Conservation (phyloP, 2,113 vertebrate genomes). For the Diglossa brunneiventris region DNA sequence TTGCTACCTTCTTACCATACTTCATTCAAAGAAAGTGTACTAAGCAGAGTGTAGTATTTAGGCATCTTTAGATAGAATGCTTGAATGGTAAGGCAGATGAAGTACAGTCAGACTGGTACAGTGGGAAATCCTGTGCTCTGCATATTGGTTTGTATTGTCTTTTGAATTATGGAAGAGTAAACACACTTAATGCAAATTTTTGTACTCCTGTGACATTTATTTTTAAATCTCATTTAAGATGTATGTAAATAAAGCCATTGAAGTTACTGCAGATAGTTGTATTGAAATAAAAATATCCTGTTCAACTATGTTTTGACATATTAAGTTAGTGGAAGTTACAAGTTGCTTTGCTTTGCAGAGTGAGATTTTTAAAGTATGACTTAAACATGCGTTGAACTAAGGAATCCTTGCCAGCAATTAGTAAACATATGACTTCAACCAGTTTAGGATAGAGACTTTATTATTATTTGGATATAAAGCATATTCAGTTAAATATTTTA, state of each 20-base stretch:
- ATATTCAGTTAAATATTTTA: not conserved
- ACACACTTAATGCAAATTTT: not conserved
- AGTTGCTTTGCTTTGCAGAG: not conserved
- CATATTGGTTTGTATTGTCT: not conserved
- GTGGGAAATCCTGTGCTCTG: not conserved
- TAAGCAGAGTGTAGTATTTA: not conserved
- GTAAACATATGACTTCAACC: not conserved
- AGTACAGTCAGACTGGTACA: not conserved
- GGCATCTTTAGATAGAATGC: not conserved
- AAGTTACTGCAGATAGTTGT: not conserved
- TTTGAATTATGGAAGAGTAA: not conserved
- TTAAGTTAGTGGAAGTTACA: not conserved
- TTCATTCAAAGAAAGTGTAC: not conserved
- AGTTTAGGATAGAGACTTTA: not conserved
- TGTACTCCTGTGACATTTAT: not conserved
- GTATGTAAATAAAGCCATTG: not conserved
- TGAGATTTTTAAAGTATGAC: not conserved
- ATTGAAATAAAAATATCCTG: not conserved
- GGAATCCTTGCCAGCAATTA: not conserved
- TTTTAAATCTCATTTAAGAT: not conserved
- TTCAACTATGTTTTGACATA: not conserved
- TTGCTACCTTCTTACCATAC: not conserved
- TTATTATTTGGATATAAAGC: not conserved
- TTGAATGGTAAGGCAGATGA: not conserved
- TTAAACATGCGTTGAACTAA: not conserved